Base-by-base conservation (phyloP, 2,113 vertebrate genomes). In the Thamnaconus septentrionalis region DNA sequence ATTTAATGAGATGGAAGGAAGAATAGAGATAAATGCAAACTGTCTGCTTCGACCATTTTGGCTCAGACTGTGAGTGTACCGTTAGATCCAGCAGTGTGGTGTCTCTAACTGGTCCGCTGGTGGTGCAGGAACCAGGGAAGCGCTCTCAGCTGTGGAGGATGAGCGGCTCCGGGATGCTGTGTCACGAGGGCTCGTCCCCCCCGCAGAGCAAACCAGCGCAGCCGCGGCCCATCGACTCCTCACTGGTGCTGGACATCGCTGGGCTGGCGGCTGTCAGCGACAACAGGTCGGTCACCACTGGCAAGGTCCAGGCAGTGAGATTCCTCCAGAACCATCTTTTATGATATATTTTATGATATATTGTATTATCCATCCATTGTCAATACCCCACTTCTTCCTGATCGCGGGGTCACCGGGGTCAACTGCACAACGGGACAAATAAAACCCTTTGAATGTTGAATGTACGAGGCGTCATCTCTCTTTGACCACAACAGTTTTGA, bases 131-230 rank as follows among this genome's bases (percentile, higher is more conserved):
- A 56, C 96, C 97, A 0, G 97, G 97, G 31, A 99, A 99, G 80
- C 93, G 97, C 2, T 99, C 97, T 12, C 97, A 98, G 85, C 91
- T 99, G 41, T 99, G 97, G 97, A 91, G 96, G 62, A 96, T 99
- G 94, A 96, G 81, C 0, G 94, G 91, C 0, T 74, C 81, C 0
- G 97, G 97, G 47, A 94, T 96, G 94, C 87, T 99, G 18, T 98
- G 95, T 77, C 97, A 99, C 0, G 97, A 99, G 76, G 97, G 97
- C 39, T 99, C 97, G 0, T 96, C 96, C 0, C 95, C 96, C 5
- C 97, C 97, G 2, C 96, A 97, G 71, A 96, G 91, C 41, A 98
- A 94, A 66, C 91, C 93, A 0, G 82, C 90, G 0, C 92, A 94
- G 42, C 86, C 94, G 2, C 92, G 92, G 0, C 91, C 94, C 0